A percentile compares a stretch with the other conserved stretches of the same genome.
These are phyloP conservation scores for Paramuricea clavata DNA, from an alignment of 92 coral and sea anemone genomes.

Conservation along the genomic window DNA sequence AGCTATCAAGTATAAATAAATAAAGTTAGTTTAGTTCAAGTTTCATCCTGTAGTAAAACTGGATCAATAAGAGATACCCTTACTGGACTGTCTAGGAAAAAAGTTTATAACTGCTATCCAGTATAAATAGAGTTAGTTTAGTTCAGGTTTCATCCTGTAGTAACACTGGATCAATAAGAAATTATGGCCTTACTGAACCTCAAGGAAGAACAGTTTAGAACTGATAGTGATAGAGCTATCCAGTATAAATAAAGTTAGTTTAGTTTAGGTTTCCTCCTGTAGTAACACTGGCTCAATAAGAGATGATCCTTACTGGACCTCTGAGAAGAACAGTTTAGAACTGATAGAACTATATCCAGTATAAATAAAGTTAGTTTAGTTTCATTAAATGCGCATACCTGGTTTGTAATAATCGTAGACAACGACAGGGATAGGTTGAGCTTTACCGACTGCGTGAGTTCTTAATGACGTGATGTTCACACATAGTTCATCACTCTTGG, in stretches of 20 bases:
- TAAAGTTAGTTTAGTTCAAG: neutral
- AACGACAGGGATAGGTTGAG: constrained; percentile 89
- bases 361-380: neutral
- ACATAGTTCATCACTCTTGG: constrained; percentile 66
- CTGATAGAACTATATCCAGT: neutral
- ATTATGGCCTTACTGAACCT: neutral
- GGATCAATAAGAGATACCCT: too few relatives aligned
- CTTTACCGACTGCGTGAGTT: constrained; percentile 83
- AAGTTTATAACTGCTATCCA: constrained; percentile 5
- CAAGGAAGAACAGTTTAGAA: constrained; percentile 6
- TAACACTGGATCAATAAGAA: too few relatives aligned
- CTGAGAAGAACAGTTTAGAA: constrained; percentile 1
- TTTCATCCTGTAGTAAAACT: too few relatives aligned
- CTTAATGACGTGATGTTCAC: constrained; percentile 76
- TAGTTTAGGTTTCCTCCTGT: neutral
- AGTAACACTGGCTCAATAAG: too few relatives aligned
- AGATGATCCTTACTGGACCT: neutral
- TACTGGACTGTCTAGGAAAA: constrained; percentile 1
- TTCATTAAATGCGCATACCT: constrained; percentile 57
- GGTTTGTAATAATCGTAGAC: constrained; percentile 94
- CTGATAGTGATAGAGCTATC: constrained; percentile 3
- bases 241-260: neutral
- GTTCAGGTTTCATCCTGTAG: neutral
- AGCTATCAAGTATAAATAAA: neutral
- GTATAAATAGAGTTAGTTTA: neutral